Evolutionary conservation across 2,113 vertebrate species (phyloP), one percentile per base, ranked within the genome.

Genomic region (Ammodytes dubius): DNA sequence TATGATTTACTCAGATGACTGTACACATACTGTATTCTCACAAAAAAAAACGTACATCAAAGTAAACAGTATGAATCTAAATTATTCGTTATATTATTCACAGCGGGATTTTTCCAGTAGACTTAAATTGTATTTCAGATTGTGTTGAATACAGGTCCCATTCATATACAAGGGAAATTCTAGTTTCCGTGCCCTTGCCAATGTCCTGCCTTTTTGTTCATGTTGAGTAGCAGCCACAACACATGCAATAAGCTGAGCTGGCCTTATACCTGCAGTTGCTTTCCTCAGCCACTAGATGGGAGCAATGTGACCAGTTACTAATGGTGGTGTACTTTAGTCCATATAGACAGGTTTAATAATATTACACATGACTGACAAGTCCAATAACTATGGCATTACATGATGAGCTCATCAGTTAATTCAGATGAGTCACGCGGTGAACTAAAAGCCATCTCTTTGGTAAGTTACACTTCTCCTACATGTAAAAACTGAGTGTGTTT

Each of bases 251-350:
- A 35, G 56, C 19, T 27, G 12, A 27, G 47, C 10, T 2, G 27
- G 4, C 4, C 10, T 15, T 3, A 0, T n/a, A 17, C 11, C 15
- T 83, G 74, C 37, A 89, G 37, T 76, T 75, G 0, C 77, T 39
- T 60, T 13, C 1, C 0, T 49, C 0, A 4, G 10, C 69, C 87
- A 82, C 57, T 4, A 90, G 86, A 64, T 79, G 84, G 72, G 0
- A 52, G n/a, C 37, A 79, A 79, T 3, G 50, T 14, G 1, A 61
- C 35, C 50, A 46, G 0, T 7, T 1, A 2, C 7, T 47, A 15
- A 70, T 42, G 7, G 10, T 0, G 7, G 9, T 53, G 27, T 79
- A n/a, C 13, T n/a, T 11, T 39, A 2, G 14, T 57, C 43, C 42
- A 10, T 0, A 15, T 42, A 42, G 35, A 7, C 4, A 68, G 17